phyloP scores from a whole-genome alignment of 2,888 invertebrate genomes.

The Augiades crinisus region DNA sequence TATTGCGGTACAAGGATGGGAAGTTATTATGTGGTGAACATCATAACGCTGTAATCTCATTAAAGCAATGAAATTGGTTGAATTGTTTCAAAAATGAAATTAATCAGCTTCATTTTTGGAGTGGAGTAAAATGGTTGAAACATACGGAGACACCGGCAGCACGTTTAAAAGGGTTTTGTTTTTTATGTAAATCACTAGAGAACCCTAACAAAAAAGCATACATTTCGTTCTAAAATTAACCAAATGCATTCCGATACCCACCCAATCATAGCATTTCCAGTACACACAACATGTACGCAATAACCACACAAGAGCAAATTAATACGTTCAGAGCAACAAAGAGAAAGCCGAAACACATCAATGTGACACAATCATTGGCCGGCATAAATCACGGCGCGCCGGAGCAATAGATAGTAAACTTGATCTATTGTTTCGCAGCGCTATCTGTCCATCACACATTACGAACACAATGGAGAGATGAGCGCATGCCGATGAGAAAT shows the following conservation, averaged over 20 bases:
- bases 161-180: too few species aligned
- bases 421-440: slow-evolving; percentile 17
- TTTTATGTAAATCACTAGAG: too few species aligned
- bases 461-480: slow-evolving; percentile 16
- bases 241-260: background rate
- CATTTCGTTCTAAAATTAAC: background rate
- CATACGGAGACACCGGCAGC: too few species aligned
- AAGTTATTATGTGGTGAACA: too few species aligned
- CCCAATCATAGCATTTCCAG: slow-evolving; percentile 1
- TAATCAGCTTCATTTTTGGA: too few species aligned
- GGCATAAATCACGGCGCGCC: slow-evolving; percentile 22
- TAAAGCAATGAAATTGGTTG: too few species aligned
- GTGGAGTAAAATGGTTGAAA: too few species aligned
- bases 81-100: too few species aligned
- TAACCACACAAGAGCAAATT: slow-evolving; percentile 2
- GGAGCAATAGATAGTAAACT: slow-evolving; percentile 10
- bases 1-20: too few species aligned
- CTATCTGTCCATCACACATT: slow-evolving; percentile 17
- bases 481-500: background rate
- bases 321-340: slow-evolving; percentile 5
- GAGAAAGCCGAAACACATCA: slow-evolving; percentile 18
- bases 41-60: too few species aligned
- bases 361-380: slow-evolving; percentile 21
- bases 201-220: too few species aligned
- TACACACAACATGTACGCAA: background rate